Conservation (phyloP, 2,113 vertebrate species). For the Marmota monax region DNA sequence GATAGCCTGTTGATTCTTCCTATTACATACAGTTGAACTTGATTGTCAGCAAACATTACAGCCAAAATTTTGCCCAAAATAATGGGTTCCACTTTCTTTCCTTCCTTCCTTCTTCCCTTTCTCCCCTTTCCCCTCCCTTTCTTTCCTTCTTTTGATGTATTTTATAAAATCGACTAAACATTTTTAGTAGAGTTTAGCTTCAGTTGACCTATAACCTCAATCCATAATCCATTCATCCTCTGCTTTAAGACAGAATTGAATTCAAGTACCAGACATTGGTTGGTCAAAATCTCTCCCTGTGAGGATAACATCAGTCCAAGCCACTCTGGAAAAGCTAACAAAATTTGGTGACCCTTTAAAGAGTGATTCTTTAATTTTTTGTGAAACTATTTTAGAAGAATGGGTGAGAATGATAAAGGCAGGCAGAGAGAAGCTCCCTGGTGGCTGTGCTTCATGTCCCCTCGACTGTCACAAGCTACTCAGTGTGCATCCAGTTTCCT, state of each 20-base stretch:
- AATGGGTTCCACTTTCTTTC: too few species aligned
- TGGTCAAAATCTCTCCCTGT: neutral
- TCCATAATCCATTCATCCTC: neutral
- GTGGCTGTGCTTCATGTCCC: neutral
- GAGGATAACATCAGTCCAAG: neutral
- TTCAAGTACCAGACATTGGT: neutral
- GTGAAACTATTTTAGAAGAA: neutral
- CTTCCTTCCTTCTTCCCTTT: too few species aligned
- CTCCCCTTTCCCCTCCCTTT: too few species aligned
- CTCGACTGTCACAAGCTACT: neutral
- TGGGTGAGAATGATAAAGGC: neutral
- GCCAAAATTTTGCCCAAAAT: constrained; percentile 39
- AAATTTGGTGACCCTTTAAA: neutral
- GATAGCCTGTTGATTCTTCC: neutral
- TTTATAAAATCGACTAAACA: neutral
- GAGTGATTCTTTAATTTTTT: neutral
- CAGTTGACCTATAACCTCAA: neutral
- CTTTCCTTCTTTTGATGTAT: neutral
- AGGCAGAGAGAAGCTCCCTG: neutral
- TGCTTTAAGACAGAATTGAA: neutral
- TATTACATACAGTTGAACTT: neutral
- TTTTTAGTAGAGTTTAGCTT: neutral
- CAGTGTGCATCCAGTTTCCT: neutral
- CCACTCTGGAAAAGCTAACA: neutral
- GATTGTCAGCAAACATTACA: neutral